Percentiles rank a stretch among this genome's conserved stretches.
These are phyloP conservation scores for Microtus pennsylvanicus DNA, from an alignment of 2,113 vertebrate genomes.

Conservation along the genomic window DNA sequence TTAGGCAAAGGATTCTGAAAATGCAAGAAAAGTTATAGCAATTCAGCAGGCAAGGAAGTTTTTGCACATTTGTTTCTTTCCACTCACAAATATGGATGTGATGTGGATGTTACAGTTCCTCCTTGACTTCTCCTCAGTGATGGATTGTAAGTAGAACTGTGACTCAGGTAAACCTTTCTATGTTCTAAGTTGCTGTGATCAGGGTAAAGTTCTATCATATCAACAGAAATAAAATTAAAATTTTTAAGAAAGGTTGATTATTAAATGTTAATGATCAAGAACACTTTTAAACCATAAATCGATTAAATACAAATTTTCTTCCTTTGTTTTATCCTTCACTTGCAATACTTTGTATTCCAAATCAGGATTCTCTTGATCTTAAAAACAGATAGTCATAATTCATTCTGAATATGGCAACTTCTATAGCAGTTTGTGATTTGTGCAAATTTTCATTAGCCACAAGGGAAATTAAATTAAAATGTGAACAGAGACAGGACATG, in stretches of 20 bases:
- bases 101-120: too few species aligned
- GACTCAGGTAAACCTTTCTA: neutral
- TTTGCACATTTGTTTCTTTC: neutral
- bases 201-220: too few species aligned
- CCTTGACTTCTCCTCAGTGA: neutral
- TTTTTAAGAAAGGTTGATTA: neutral
- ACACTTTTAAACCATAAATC: neutral
- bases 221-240: neutral
- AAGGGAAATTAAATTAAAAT: constrained; percentile 41
- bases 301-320: neutral
- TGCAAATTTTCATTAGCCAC: constrained; percentile 54
- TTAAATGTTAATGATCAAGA: neutral
- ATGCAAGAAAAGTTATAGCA: neutral
- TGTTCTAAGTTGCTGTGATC: neutral
- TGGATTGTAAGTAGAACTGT: neutral
- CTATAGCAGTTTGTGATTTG: constrained; percentile 26
- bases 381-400: neutral
- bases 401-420: constrained; percentile 28
- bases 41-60: neutral
- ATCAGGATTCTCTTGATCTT: neutral
- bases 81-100: neutral
- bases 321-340: neutral
- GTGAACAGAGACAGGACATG: neutral
- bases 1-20: neutral
- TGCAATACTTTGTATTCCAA: neutral